Evolutionary conservation across 2,888 invertebrate species (phyloP), one percentile per base, ranked within the genome.

Genomic region (Horisme vitalbata): DNA sequence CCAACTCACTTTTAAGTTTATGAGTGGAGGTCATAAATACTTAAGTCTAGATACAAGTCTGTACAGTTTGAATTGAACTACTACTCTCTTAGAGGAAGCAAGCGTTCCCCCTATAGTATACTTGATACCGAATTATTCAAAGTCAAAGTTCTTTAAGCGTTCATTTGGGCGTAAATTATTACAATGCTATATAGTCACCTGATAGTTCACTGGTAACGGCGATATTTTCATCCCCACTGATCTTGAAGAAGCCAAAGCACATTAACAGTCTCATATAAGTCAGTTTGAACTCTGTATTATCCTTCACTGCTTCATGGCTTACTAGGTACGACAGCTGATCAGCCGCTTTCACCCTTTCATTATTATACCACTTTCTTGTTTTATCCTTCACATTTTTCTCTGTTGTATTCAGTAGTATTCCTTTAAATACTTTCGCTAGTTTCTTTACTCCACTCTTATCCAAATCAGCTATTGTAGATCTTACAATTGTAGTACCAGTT

Each of bases 341-440:
- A n/a, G 93, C 92, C 8, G 94, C 93, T 68, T 93, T 93, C 37
- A 92, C 83, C 62, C 93, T 91, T 66, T 95, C 95, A 41, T 91
- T 91, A 67, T 94, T 94, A 45, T 92, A 91, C 94, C 94, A 94
- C 50, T 75, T 80, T 48, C 93, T 91, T 53, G 85, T 84, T n/a
- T 76, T 70, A 63, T 73, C 88, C 32, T 82, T 81, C n/a, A 90
- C 75, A 21, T 75, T 59, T 65, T 93, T 93, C 30, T 87, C 79
- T 20, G 90, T 81, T 14, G 84, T 87, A 57, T 91, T 92, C 2
- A 91, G 68, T 21, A 93, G 83, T 4, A 95, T 92, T 31, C 91
- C 91, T 68, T 88, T 91, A 50, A 93, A 93, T 14, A 92, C 68
- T 56, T 91, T 88, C 0, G 92, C 91, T 56, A 95, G 78, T 67